These are phyloP conservation scores for Stegodyphus mimosarum DNA, from an alignment of 1,140 invertebrate genomes.

Conservation along the genomic window DNA sequence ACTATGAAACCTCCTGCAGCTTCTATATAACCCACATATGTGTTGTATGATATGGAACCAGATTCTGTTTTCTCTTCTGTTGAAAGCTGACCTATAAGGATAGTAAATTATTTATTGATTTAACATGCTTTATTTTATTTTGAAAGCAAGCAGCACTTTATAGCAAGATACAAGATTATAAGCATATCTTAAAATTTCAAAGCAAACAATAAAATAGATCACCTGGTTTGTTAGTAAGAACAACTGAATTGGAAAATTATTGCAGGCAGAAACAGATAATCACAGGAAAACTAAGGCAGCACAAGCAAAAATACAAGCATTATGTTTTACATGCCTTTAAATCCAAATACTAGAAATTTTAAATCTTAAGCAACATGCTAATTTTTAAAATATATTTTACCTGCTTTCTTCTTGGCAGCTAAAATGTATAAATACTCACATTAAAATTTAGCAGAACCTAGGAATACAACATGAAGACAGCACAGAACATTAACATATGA, in stretches of 20 bases:
- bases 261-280: too few species aligned
- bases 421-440: neutral
- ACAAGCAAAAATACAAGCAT: constrained; percentile 3
- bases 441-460: constrained; percentile 53
- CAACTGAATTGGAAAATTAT: too few species aligned
- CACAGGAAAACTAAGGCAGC: too few species aligned
- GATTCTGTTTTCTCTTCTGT: constrained; percentile 69
- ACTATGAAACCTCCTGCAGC: constrained; percentile 74
- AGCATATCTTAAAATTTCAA: too few species aligned
- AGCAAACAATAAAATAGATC: too few species aligned
- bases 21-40: constrained; percentile 73
- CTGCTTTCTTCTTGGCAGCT: neutral
- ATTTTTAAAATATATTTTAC: constrained; percentile 2
- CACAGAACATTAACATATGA: too few species aligned
- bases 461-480: neutral
- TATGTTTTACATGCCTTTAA: constrained; percentile 25
- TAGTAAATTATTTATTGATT: too few species aligned
- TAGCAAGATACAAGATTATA: too few species aligned
- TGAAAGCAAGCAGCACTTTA: too few species aligned
- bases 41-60: constrained; percentile 69
- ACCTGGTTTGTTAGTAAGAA: too few species aligned
- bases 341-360: neutral
- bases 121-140: too few species aligned
- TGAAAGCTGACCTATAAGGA: constrained; percentile 64
- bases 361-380: constrained; percentile 23